phyloP scores from a whole-genome alignment of 2,797 vertebrate genomes.

The Glyptemys insculpta region DNA sequence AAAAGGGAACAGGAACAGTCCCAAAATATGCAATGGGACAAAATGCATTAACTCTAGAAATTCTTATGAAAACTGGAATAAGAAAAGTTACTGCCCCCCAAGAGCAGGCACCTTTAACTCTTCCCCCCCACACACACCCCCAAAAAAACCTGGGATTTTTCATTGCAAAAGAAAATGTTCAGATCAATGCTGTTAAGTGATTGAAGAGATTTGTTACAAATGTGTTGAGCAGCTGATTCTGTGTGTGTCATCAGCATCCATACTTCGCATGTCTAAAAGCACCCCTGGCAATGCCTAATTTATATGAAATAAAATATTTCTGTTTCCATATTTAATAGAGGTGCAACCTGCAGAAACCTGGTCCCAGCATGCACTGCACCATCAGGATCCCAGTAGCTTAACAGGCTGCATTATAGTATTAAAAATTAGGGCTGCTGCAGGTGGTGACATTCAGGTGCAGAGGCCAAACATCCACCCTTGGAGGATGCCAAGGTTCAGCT shows the following conservation, averaged over 20 bases:
- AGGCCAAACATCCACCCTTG: neutral
- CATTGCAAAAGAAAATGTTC: neutral
- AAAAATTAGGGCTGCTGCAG: neutral
- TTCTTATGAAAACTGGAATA: neutral
- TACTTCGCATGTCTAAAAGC: neutral
- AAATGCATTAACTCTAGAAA: neutral
- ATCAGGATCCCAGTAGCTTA: neutral
- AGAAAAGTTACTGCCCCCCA: neutral
- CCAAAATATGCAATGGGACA: fast-evolving
- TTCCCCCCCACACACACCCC: too few species aligned
- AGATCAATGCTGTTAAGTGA: neutral
- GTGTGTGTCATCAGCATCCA: neutral
- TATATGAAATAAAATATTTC: neutral
- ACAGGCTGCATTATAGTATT: neutral
- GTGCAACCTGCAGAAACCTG: neutral
- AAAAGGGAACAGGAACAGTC: neutral
- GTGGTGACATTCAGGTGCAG: neutral
- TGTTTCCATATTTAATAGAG: neutral
- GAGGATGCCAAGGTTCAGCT: neutral
- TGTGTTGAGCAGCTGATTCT: neutral
- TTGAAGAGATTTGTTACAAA: neutral
- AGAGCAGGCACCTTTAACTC: neutral
- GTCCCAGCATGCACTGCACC: neutral
- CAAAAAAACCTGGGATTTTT: neutral
- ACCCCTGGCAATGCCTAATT: neutral